These are phyloP conservation scores for Tupaia tana DNA, from an alignment of 2,113 vertebrate species.

Conservation along the genomic window DNA sequence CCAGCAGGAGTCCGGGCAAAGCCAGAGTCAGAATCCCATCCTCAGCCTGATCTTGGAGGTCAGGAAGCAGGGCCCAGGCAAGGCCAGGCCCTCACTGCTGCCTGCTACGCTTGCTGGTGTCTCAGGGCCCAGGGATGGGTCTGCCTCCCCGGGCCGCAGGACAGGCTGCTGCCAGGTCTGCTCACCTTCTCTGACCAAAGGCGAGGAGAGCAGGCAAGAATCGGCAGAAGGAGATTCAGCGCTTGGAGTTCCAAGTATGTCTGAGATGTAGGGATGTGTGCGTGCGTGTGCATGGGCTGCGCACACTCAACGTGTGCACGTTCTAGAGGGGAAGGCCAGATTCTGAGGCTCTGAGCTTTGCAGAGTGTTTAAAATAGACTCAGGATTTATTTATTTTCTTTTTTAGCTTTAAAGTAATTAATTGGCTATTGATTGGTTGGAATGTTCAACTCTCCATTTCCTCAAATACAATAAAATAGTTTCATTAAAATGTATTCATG, in stretches of 20 bases:
- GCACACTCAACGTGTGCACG: accelerated
- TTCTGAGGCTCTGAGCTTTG: slow-evolving; percentile 64
- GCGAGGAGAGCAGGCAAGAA: not conserved
- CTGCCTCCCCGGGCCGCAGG: slow-evolving; percentile 47
- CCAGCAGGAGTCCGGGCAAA: slow-evolving; percentile 67
- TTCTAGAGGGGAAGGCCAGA: slow-evolving; percentile 15
- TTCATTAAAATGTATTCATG: slow-evolving; percentile 39
- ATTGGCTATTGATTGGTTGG: slow-evolving; percentile 58
- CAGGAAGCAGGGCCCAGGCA: not conserved
- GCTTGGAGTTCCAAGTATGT: slow-evolving; percentile 19
- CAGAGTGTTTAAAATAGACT: not conserved
- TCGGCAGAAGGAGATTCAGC: slow-evolving; percentile 40
- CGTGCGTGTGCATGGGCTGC: accelerated
- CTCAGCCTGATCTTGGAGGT: not conserved
- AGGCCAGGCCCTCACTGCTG: not conserved
- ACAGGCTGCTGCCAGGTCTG: slow-evolving; percentile 33
- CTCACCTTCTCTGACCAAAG: slow-evolving; percentile 13
- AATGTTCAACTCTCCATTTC: slow-evolving; percentile 40
- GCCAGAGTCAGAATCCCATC: slow-evolving; percentile 40
- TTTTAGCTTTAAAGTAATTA: slow-evolving; percentile 62
- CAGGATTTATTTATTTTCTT: slow-evolving; percentile 52
- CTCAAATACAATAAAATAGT: slow-evolving; percentile 74
- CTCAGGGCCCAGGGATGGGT: not conserved
- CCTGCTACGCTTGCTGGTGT: not conserved
- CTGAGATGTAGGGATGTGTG: not conserved